These are phyloP conservation scores for Drosophila varians DNA, from an alignment of 1,140 invertebrate genomes.

Conservation along the genomic window DNA sequence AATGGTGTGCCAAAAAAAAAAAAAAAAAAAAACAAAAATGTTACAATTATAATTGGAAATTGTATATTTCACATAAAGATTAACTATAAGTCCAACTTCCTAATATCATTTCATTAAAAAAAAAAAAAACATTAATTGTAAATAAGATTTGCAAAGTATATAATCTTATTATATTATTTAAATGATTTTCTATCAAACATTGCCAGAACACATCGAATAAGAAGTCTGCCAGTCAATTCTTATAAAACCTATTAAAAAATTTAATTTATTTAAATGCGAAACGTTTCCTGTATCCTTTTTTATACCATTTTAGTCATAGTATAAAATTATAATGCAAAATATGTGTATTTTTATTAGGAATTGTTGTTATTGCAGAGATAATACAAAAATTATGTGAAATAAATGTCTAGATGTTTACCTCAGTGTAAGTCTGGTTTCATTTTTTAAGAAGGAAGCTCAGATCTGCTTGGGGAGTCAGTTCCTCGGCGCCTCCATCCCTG, in stretches of 20 bases:
- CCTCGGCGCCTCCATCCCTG: conserved; percentile 85
- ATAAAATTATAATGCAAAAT: neutral
- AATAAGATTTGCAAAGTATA: neutral
- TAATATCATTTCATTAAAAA: too few relatives aligned
- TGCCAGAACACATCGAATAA: conserved; percentile 49
- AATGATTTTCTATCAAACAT: neutral
- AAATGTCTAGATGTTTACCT: conserved; percentile 31
- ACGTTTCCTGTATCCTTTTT: conserved; percentile 6
- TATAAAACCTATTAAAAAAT: neutral
- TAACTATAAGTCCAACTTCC: too few relatives aligned
- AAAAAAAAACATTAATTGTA: neutral
- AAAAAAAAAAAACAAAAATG: neutral
- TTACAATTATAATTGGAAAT: neutral
- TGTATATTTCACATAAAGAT: neutral
- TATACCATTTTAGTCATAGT: conserved; percentile 22
- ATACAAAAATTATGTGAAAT: conserved; percentile 36
- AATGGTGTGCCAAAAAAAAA: conserved; percentile 24
- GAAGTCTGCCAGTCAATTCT: conserved; percentile 50
- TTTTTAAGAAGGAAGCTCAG: conserved; percentile 85
- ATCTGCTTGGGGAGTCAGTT: conserved; percentile 85
- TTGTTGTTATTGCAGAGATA: conserved; percentile 53
- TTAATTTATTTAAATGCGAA: conserved; percentile 31
- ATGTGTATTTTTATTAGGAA: conserved; percentile 22
- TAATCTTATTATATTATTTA: conserved; percentile 1
- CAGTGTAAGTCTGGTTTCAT: neutral